Evolutionary conservation across 2,888 invertebrate genomes (phyloP).

Genomic region (Leptura quadrifasciata): DNA sequence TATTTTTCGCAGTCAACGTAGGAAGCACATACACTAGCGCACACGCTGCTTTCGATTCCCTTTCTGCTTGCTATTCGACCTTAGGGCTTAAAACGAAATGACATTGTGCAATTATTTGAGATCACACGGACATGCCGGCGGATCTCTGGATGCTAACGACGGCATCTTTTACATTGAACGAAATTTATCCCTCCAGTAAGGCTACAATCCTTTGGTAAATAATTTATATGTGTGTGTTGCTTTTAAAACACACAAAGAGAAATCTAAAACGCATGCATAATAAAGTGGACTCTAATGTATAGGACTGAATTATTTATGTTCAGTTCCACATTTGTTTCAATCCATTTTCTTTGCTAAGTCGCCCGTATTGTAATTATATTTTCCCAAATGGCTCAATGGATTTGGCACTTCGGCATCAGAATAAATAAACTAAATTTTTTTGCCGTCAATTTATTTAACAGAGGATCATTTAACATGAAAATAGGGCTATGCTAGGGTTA

Average conservation of each 20-base stretch:
- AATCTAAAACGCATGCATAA: constrained; percentile 26
- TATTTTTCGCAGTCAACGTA: no score
- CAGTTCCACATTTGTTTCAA: constrained; percentile 24
- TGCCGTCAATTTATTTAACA: no score
- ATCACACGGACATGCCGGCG: no score
- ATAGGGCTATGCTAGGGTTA: no score
- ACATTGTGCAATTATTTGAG: no score
- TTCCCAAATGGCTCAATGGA: neutral
- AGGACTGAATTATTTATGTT: constrained; percentile 18
- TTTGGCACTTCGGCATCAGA: no score
- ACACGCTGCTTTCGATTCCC: no score
- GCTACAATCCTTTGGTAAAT: constrained; percentile 15
- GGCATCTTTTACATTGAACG: neutral
- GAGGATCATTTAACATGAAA: no score
- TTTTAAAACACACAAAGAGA: constrained; percentile 10
- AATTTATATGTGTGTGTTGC: constrained; percentile 8
- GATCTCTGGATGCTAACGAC: neutral
- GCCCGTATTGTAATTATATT: constrained; percentile 18
- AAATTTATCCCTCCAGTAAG: neutral
- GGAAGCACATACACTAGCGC: no score
- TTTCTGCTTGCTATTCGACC: no score
- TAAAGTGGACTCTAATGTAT: constrained; percentile 21
- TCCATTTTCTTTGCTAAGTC: constrained; percentile 11
- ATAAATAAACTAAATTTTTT: no score
- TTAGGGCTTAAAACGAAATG: no score